Evolutionary conservation across 2,113 vertebrate species (phyloP), one percentile per base, ranked within the genome.

Genomic region (Onychostruthus taczanowskii): DNA sequence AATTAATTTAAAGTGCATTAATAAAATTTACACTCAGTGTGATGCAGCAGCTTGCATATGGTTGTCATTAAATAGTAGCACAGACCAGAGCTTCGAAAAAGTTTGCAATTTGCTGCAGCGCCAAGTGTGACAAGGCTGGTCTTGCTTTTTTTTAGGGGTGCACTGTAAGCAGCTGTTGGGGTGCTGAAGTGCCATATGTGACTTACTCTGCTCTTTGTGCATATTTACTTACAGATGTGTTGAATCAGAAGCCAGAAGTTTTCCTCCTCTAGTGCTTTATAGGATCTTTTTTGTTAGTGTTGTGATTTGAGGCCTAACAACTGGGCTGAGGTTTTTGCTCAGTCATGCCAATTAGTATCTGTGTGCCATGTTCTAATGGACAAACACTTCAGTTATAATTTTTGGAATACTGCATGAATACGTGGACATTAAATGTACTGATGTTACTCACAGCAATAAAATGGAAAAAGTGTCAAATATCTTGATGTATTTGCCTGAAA

Each of bases 1-100:
- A 90, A 67, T 67, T 92, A 44, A 92, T 94, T 86, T 81, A 43
- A 87, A 93, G n/a, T 27, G 37, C 37, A 50, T 91, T 41, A 87
- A 74, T 92, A 86, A 81, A 80, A 73, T 68, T 58, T 73, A 13
- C 59, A 43, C 63, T 85, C 49, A 0, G 61, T 77, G 43, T 70
- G 80, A 70, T 94, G 52, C 79, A 74, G 68, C 67, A 78, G 52
- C n/a, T 2, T 84, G 41, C 52, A 30, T 61, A 19, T 93, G 95
- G 64, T 84, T 94, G 83, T 90, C 76, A 89, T 95, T 61, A 94
- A 75, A 75, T 56, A 24, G 83, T 76, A 70, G 83, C 55, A 27
- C n/a, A 83, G 80, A 55, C 16, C 73, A 88, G 72, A 62, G 49
- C 49, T 94, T 75, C 44, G 44, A 1, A 49, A 39, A 76, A 56